Evolutionary conservation across 1,140 invertebrate genomes (phyloP).

Genomic region (Andricus grossulariae): DNA sequence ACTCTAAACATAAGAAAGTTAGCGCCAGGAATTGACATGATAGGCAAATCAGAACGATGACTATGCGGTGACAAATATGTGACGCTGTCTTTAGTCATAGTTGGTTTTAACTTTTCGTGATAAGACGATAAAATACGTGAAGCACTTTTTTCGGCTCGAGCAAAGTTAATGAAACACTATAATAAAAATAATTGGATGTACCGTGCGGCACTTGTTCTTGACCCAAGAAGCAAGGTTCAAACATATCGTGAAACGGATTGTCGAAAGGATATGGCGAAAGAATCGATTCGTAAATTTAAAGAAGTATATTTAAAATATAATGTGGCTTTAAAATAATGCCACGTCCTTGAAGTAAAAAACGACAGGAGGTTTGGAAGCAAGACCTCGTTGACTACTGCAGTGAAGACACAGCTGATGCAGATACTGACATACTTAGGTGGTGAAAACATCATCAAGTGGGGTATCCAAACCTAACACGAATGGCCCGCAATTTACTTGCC

Average conservation of each 20-base stretch:
- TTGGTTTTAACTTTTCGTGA: neutral
- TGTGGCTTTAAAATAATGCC: neutral
- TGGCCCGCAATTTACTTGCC: too few species aligned
- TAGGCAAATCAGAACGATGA: neutral
- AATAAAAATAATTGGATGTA: too few species aligned
- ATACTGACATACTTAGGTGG: slow-evolving; percentile 39
- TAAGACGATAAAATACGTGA: too few species aligned
- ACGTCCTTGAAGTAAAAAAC: neutral
- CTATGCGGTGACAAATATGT: neutral
- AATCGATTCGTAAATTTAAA: neutral
- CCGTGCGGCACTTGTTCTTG: too few species aligned
- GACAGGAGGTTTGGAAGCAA: neutral
- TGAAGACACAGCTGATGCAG: slow-evolving; percentile 4
- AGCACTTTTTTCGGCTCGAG: too few species aligned
- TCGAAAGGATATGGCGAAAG: neutral
- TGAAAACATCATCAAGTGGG: slow-evolving; percentile 30
- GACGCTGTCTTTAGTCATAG: too few species aligned
- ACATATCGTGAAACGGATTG: neutral
- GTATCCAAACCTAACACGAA: slow-evolving; percentile 29
- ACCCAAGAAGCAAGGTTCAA: neutral
- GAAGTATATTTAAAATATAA: neutral
- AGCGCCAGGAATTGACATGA: too few species aligned
- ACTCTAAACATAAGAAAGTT: too few species aligned
- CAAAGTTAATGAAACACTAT: too few species aligned
- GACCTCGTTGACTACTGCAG: slow-evolving; percentile 35